Evolutionary conservation across 2,888 invertebrate genomes (phyloP), one percentile per base, ranked within the genome.

Genomic region (Invenusta paracnida): DNA sequence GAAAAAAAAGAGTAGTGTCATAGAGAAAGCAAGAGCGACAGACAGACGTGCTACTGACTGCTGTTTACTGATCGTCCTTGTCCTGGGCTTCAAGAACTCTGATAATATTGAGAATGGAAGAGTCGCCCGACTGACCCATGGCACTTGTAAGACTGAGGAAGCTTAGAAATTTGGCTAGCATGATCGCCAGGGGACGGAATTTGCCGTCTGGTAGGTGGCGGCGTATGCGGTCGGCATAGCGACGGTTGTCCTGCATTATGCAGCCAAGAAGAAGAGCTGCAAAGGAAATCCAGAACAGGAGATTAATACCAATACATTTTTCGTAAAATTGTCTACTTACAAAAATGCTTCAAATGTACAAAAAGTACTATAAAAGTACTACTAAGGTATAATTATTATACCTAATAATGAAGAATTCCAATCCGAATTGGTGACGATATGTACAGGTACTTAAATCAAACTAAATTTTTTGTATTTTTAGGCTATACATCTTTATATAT

Each of bases 91-190:
- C 84, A 1, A 85, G 81, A 2, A 85, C 25, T 17, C 81, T 27
- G n/a, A 85, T 79, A 31, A 85, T 81, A 29, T 85, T 79, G 13
- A 85, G 29, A 1, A 85, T 85, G 28, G 85, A 85, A 28, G 67
- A 30, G 17, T 81, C 85, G 29, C 85, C 85, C 28, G 79, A 30
- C 29, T 85, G 73, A 1, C 85, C 85, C 79, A 85, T 81, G n/a
- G 79, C 85, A 30, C 85, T 85, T 11, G 86, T 86, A 23, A 86
- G 30, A n/a, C 31, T 31, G 2, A 86, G 29, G 67, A 86, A 86
- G 28, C 67, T 25, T 29, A 85, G 83, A 27, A 86, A 85, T 31
- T 86, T 86, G 86, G 86, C 86, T 17, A 86, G 86, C 67, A 86
- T 30, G 30, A 86, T 73, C 2, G 86, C 86, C 79, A 86, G 27